These are phyloP conservation scores for Cephalopachus bancanus DNA, from an alignment of 2,797 vertebrate genomes.

Conservation along the genomic window DNA sequence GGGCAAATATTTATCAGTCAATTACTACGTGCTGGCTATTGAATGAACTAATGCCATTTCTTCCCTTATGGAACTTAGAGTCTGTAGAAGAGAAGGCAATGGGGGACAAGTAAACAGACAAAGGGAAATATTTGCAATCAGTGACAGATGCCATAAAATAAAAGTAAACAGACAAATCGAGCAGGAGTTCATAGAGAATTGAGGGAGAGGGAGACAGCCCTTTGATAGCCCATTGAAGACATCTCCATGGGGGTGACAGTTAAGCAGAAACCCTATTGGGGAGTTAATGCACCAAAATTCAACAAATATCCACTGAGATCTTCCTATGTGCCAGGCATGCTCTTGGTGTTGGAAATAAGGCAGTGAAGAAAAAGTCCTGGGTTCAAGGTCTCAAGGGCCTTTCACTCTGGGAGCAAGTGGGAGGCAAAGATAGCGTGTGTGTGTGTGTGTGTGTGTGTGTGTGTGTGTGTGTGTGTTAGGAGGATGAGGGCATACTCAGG, in stretches of 20 bases:
- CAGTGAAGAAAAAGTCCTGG: background rate
- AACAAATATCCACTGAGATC: background rate
- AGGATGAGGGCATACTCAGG: background rate
- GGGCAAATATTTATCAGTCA: background rate
- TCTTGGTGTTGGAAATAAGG: constrained; percentile 27
- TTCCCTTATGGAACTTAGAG: background rate
- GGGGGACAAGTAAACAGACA: background rate
- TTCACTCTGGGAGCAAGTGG: background rate
- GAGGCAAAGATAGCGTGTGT: too few relatives aligned
- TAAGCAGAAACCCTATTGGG: background rate
- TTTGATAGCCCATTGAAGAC: background rate
- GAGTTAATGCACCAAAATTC: background rate
- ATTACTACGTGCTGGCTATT: background rate
- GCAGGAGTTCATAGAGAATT: background rate
- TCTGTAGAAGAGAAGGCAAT: background rate
- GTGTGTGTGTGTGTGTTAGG: too few relatives aligned
- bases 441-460: too few relatives aligned
- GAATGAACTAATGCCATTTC: background rate
- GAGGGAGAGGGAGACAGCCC: background rate
- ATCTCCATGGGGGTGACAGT: background rate
- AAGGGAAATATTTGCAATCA: background rate
- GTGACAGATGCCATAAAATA: background rate
- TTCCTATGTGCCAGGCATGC: background rate
- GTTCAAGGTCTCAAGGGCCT: background rate
- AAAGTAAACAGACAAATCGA: background rate